phyloP scores from a whole-genome alignment of 2,888 invertebrate species.

The Hecatera dysodea region DNA sequence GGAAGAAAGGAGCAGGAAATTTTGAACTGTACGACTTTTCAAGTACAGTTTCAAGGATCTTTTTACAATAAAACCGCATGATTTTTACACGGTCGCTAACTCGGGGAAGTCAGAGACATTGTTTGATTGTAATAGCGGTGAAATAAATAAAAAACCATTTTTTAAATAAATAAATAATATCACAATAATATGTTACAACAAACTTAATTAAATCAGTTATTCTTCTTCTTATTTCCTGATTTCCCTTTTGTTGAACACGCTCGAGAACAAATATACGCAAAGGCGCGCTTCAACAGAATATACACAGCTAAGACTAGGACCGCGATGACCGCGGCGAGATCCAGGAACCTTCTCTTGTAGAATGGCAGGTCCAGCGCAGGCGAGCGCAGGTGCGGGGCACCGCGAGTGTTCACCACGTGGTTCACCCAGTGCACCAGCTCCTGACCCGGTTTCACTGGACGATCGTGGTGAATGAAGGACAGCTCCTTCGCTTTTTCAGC shows the following conservation, averaged over 20 bases:
- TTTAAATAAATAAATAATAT: not conserved
- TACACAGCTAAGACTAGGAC: constrained; percentile 10
- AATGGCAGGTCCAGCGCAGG: constrained; percentile 61
- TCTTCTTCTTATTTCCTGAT: constrained; percentile 23
- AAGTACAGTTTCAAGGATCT: no score
- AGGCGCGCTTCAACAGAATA: constrained; percentile 23
- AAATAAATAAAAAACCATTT: not conserved
- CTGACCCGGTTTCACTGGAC: constrained; percentile 89
- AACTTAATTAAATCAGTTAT: constrained; percentile 14
- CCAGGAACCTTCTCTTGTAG: constrained; percentile 73
- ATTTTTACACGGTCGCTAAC: no score
- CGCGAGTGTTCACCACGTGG: constrained; percentile 90
- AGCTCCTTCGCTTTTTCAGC: constrained; percentile 58
- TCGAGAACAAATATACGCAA: constrained; percentile 9
- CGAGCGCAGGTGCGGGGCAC: constrained; percentile 84
- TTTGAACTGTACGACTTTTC: no score
- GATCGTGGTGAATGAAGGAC: constrained; percentile 68
- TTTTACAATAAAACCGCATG: no score
- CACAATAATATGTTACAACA: not conserved
- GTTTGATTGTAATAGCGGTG: no score
- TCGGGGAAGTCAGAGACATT: no score
- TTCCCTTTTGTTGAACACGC: constrained; percentile 15
- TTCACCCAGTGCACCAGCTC: constrained; percentile 92
- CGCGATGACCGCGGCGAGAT: constrained; percentile 46
- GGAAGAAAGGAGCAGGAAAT: no score